These are phyloP conservation scores for Pseudanteris insignis DNA, from an alignment of 2,888 invertebrate genomes.

Conservation along the genomic window DNA sequence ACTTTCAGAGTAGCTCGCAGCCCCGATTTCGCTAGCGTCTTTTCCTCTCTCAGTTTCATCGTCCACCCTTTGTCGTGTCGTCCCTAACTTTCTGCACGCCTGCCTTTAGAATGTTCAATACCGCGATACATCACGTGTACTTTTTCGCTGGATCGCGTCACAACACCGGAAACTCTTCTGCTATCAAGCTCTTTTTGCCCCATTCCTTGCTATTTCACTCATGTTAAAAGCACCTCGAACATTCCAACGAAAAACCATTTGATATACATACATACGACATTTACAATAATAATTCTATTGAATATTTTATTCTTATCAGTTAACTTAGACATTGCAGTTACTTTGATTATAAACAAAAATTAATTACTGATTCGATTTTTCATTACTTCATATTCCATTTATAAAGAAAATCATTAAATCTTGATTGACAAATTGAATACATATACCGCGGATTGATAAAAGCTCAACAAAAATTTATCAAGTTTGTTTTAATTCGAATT, in stretches of 20 bases:
- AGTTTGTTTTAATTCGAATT: too few species aligned
- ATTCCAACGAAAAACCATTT: slow-evolving; percentile 32
- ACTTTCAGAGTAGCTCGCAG: slow-evolving; percentile 43
- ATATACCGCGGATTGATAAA: too few species aligned
- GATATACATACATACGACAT: too few species aligned
- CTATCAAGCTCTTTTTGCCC: slow-evolving; percentile 44
- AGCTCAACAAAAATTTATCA: too few species aligned
- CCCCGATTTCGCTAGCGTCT: slow-evolving; percentile 40
- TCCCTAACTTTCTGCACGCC: slow-evolving; percentile 42
- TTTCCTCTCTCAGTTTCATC: slow-evolving; percentile 26
- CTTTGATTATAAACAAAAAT: too few species aligned
- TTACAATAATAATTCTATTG: too few species aligned
- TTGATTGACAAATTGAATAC: too few species aligned
- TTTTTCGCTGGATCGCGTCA: slow-evolving; percentile 44
- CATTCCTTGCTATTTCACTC: slow-evolving; percentile 28
- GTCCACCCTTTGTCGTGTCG: slow-evolving; percentile 39
- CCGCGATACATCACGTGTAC: slow-evolving; percentile 59
- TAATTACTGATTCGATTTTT: too few species aligned
- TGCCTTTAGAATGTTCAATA: slow-evolving; percentile 56
- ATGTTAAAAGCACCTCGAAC: slow-evolving; percentile 38
- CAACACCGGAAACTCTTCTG: slow-evolving; percentile 46
- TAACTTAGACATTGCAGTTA: too few species aligned
- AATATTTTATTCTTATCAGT: too few species aligned
- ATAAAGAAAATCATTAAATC: too few species aligned
- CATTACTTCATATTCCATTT: too few species aligned